Percentiles rank a stretch among this genome's conserved stretches.
Conservation (phyloP, 2,797 vertebrate genomes). For the Lophius americanus region DNA sequence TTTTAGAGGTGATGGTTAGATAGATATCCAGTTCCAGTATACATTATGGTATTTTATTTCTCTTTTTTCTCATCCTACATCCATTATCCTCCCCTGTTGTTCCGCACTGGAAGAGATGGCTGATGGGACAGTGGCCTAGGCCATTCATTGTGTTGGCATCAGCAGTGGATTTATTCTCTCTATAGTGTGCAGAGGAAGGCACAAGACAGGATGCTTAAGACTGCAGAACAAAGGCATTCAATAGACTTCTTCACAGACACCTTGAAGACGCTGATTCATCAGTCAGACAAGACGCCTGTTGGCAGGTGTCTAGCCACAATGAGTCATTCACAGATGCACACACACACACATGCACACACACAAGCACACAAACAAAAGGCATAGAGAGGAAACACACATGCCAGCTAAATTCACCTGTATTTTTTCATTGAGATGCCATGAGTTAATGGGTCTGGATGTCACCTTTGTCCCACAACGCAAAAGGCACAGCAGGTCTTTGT, state of each 20-base stretch:
- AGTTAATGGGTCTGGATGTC: constrained; percentile 65
- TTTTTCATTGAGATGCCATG: constrained; percentile 61
- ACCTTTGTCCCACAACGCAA: constrained; percentile 68
- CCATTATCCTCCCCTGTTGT: constrained; percentile 52
- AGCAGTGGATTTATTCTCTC: constrained; percentile 74
- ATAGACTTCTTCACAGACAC: constrained; percentile 80
- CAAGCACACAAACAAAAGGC: constrained; percentile 44
- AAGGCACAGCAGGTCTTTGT: constrained; percentile 52
- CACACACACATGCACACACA: constrained; percentile 26
- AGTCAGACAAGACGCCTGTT: constrained; percentile 77
- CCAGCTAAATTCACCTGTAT: constrained; percentile 65
- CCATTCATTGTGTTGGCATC: constrained; percentile 70
- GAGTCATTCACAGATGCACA: constrained; percentile 64
- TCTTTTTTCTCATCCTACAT: constrained; percentile 49
- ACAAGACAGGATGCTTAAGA: constrained; percentile 70
- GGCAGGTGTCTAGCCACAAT: constrained; percentile 82
- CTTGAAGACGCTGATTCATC: constrained; percentile 81
- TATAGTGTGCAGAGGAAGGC: constrained; percentile 66
- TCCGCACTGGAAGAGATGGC: constrained; percentile 53
- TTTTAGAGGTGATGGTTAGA: constrained; percentile 14
- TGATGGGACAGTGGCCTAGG: constrained; percentile 64
- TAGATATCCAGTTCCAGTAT: constrained; percentile 31
- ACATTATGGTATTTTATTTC: constrained; percentile 19
- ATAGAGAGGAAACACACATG: constrained; percentile 50
- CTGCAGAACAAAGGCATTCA: constrained; percentile 75